These are phyloP conservation scores for Puntigrus tetrazona DNA, from an alignment of 2,113 vertebrate genomes.

Conservation along the genomic window DNA sequence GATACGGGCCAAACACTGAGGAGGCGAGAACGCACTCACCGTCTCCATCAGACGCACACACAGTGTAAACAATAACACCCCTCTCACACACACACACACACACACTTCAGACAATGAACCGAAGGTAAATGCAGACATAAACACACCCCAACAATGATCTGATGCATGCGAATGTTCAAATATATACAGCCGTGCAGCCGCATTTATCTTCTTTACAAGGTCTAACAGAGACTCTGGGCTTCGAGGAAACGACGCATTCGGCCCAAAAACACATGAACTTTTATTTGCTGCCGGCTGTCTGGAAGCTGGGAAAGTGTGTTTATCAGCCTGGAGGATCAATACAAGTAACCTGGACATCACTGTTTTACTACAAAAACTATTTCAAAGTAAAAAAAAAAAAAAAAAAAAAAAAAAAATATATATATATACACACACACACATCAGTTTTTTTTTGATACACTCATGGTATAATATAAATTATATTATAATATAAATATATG, in stretches of 20 bases:
- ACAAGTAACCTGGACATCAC: not conserved
- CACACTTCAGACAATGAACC: conserved; percentile 58
- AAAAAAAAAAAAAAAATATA: no score
- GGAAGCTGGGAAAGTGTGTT: not conserved
- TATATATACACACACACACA: no score
- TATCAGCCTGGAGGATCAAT: not conserved
- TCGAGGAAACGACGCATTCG: not conserved
- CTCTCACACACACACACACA: not conserved
- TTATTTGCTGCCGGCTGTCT: not conserved
- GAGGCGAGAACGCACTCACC: conserved; percentile 67
- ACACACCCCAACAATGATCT: not conserved
- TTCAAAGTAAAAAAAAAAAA: not conserved
- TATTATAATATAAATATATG: no score
- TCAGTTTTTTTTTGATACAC: no score
- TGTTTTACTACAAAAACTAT: not conserved
- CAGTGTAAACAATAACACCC: conserved; percentile 33
- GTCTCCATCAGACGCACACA: conserved; percentile 65
- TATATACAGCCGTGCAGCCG: not conserved
- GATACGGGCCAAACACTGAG: conserved; percentile 72
- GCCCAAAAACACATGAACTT: not conserved
- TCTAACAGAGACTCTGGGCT: not conserved
- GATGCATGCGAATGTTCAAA: not conserved
- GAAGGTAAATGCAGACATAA: conserved; percentile 38
- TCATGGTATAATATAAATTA: no score
- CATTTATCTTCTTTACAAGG: conserved; percentile 8